phyloP scores from a whole-genome alignment of 2,113 vertebrate species.

The Oxygymnocypris stewartii region DNA sequence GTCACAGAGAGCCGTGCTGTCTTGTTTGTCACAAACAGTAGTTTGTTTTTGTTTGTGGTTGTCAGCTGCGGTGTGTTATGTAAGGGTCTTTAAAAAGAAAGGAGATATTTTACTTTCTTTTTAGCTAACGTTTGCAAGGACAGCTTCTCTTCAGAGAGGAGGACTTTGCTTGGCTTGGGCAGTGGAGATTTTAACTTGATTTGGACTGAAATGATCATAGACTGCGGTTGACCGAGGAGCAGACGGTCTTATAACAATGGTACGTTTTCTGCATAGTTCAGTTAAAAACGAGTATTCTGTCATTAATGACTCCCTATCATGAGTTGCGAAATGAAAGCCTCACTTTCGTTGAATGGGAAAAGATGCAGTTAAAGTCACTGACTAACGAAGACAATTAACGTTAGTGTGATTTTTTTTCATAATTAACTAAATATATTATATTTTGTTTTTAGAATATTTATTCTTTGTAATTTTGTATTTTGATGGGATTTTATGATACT shows the following conservation, averaged over 20 bases:
- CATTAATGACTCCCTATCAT: background rate
- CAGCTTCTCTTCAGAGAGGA: background rate
- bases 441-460: background rate
- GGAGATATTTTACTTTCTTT: background rate
- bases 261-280: conserved; percentile 22
- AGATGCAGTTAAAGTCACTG: background rate
- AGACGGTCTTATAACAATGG: conserved; percentile 44
- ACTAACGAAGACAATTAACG: background rate
- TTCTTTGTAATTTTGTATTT: background rate
- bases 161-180: background rate
- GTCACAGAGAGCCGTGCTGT: background rate
- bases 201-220: conserved; percentile 23
- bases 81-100: background rate
- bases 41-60: background rate
- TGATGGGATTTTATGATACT: background rate
- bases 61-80: background rate
- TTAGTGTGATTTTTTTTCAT: background rate
- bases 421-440: background rate
- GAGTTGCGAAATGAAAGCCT: background rate
- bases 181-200: background rate
- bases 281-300: background rate
- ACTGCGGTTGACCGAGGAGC: conserved; percentile 35
- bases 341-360: background rate
- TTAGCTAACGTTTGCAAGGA: conserved; percentile 11
- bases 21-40: background rate